Percentiles rank a stretch among this genome's conserved stretches.
These are phyloP conservation scores for Apteryx mantelli DNA, from an alignment of 2,113 vertebrate species.

Conservation along the genomic window DNA sequence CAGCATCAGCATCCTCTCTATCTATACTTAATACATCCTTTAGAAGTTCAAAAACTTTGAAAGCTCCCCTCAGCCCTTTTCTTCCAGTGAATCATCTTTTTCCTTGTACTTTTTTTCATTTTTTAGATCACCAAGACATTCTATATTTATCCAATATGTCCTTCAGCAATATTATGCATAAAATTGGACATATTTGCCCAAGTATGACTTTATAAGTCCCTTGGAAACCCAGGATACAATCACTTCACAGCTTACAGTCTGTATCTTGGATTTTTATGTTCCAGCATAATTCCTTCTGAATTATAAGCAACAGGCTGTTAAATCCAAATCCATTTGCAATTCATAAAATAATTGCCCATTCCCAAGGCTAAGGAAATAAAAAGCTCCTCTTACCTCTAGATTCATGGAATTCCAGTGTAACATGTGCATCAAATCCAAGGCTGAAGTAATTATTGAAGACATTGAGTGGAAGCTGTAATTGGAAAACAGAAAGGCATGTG, in stretches of 20 bases:
- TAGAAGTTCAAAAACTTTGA: not conserved
- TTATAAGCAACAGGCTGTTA: not conserved
- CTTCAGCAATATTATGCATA: not conserved
- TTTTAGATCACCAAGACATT: not conserved
- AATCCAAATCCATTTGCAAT: not conserved
- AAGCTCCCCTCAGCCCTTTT: not conserved
- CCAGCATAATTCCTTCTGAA: not conserved
- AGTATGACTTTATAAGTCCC: not conserved
- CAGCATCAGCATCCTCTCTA: not conserved
- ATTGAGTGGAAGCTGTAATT: slow-evolving; percentile 83
- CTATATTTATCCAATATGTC: not conserved
- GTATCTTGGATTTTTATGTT: not conserved
- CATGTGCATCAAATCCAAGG: slow-evolving; percentile 86
- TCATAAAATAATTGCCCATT: not conserved
- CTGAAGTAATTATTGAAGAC: slow-evolving; percentile 90
- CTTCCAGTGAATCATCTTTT: not conserved
- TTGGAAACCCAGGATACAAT: not conserved
- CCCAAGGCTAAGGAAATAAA: not conserved
- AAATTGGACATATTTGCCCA: not conserved
- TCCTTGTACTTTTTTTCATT: not conserved
- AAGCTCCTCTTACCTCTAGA: slow-evolving; percentile 79
- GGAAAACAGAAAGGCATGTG: not conserved
- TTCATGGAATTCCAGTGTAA: slow-evolving; percentile 86
- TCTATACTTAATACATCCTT: not conserved
- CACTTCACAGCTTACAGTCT: not conserved